A percentile compares a stretch with the other conserved stretches of the same genome.
phyloP scores from a whole-genome alignment of 2,888 invertebrate genomes.

The Apodemia zela region DNA sequence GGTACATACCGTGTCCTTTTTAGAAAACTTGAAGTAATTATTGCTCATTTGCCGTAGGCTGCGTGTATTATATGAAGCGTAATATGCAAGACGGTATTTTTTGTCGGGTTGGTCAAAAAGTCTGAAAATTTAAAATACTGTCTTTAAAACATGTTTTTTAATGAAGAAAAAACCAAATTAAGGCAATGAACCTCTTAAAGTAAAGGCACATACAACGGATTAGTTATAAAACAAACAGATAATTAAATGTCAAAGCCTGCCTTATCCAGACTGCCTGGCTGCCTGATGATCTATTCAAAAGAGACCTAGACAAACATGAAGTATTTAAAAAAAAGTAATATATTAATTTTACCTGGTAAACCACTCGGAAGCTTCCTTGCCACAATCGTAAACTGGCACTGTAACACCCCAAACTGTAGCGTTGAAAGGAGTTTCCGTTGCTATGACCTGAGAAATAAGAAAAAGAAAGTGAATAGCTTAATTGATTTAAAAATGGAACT shows the following conservation, averaged over 20 bases:
- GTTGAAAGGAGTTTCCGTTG: slow-evolving; percentile 46
- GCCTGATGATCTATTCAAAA: neutral
- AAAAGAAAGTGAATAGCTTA: neutral
- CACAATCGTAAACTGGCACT: slow-evolving; percentile 85
- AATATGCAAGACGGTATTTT: slow-evolving; percentile 81
- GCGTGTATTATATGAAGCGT: slow-evolving; percentile 65
- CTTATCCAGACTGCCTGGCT: too few species aligned
- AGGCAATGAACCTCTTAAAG: too few species aligned
- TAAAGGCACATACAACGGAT: too few species aligned
- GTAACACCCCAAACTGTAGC: slow-evolving; percentile 79
- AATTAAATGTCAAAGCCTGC: too few species aligned
- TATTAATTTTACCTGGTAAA: slow-evolving; percentile 73
- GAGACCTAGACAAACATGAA: neutral
- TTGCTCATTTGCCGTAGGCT: slow-evolving; percentile 34
- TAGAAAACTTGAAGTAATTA: slow-evolving; percentile 48
- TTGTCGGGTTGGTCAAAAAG: slow-evolving; percentile 69
- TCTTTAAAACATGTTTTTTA: neutral
- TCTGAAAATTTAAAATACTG: slow-evolving; percentile 44
- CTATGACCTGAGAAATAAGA: slow-evolving; percentile 46
- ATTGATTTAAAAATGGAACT: too few species aligned
- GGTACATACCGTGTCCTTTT: slow-evolving; percentile 57
- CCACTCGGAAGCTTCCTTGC: slow-evolving; percentile 86
- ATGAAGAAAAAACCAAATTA: too few species aligned
- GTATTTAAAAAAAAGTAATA: neutral
- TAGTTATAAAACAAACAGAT: too few species aligned